Conservation (phyloP, 1,140 invertebrate species). For the Macrobrachium rosenbergii region DNA sequence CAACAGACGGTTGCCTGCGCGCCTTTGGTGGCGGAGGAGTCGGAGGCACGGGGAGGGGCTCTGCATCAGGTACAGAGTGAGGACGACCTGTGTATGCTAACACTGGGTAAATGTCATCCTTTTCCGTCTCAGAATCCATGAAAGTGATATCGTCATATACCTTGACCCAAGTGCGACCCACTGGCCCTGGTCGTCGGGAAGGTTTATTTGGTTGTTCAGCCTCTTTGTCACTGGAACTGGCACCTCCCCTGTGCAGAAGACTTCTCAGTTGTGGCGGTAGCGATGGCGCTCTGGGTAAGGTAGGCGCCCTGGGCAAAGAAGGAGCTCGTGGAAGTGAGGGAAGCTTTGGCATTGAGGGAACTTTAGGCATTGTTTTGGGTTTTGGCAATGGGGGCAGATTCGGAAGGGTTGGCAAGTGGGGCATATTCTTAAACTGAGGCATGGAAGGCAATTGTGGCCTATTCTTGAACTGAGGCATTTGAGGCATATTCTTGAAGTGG, state of each 20-base stretch:
- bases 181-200: slow-evolving; percentile 59
- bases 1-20: slow-evolving; percentile 9
- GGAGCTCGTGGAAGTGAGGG: not conserved
- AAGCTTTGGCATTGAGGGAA: slow-evolving; percentile 5
- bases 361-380: not conserved
- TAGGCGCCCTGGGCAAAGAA: not conserved
- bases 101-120: slow-evolving; percentile 60
- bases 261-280: slow-evolving; percentile 55
- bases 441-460: not conserved
- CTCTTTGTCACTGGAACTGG: slow-evolving; percentile 7
- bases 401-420: slow-evolving; percentile 6
- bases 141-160: slow-evolving; percentile 66
- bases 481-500: not conserved
- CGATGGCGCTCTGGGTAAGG: slow-evolving; percentile 6
- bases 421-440: not conserved
- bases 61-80: slow-evolving; percentile 49
- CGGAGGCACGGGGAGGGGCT: slow-evolving; percentile 56
- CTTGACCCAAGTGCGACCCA: slow-evolving; percentile 65
- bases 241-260: slow-evolving; percentile 31
- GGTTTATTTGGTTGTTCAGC: slow-evolving; percentile 38
- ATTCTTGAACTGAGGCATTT: not conserved
- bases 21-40: slow-evolving; percentile 59
- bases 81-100: slow-evolving; percentile 60
- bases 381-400: slow-evolving; percentile 5
- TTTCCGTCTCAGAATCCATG: slow-evolving; percentile 59